These are phyloP conservation scores for Dasyurus viverrinus DNA, from an alignment of 2,113 vertebrate species.

Conservation along the genomic window DNA sequence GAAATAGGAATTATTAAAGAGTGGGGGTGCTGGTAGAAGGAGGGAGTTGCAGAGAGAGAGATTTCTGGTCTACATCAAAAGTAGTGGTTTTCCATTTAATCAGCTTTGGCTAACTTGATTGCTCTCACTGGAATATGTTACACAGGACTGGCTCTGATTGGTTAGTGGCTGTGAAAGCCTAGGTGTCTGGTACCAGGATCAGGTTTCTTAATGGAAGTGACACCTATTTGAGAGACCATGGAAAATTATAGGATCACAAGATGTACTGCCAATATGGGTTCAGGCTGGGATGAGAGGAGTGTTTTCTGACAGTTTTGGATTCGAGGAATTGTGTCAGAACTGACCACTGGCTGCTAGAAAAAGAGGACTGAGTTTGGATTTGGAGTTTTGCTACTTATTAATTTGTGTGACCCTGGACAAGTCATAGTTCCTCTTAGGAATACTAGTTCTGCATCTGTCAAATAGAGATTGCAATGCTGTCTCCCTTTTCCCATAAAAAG, in stretches of 20 bases:
- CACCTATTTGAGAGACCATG: conserved; percentile 51
- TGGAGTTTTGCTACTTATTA: not conserved
- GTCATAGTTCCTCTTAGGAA: not conserved
- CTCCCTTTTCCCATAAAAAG: too few relatives aligned
- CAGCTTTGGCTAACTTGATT: not conserved
- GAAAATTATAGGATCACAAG: conserved; percentile 52
- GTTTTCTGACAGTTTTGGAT: not conserved
- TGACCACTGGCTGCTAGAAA: not conserved
- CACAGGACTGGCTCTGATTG: not conserved
- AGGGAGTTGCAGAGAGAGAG: too few relatives aligned
- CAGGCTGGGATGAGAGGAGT: not conserved
- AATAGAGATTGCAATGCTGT: not conserved
- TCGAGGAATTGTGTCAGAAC: not conserved
- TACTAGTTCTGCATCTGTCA: not conserved
- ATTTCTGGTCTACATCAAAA: not conserved
- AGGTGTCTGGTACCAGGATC: not conserved
- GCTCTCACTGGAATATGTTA: not conserved
- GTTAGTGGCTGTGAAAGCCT: not conserved
- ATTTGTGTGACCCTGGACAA: not conserved
- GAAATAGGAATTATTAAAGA: not conserved
- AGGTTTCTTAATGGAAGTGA: not conserved
- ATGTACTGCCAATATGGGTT: conserved; percentile 67
- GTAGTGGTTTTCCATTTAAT: not conserved
- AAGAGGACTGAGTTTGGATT: not conserved
- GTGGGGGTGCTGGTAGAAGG: not conserved